Evolutionary conservation across 2,888 invertebrate species (phyloP).

Genomic region (Dinocampus coccinellae): DNA sequence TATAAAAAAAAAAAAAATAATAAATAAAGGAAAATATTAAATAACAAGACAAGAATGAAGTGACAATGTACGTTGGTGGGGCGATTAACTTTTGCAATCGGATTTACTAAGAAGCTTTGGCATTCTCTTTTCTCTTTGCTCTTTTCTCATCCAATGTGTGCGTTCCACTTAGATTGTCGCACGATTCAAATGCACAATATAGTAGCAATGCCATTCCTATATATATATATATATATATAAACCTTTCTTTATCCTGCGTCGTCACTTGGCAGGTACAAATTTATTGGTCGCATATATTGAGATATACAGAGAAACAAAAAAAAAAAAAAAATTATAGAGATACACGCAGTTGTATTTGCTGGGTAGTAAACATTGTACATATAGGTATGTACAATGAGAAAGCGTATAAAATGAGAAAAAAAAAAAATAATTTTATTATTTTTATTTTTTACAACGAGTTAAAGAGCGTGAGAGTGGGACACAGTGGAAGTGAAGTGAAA

Average conservation of each 20-base stretch:
- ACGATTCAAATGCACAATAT: slow-evolving; percentile 12
- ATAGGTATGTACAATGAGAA: slow-evolving; percentile 3
- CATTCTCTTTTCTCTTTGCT: neutral
- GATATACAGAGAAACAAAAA: slow-evolving; percentile 1
- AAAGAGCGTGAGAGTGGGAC: neutral
- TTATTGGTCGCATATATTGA: slow-evolving; percentile 22
- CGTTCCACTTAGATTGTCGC: slow-evolving; percentile 22
- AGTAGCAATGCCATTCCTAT: neutral
- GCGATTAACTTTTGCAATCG: slow-evolving; percentile 23
- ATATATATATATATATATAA: neutral
- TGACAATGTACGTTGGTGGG: slow-evolving; percentile 14
- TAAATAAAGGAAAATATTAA: neutral
- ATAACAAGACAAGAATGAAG: slow-evolving; percentile 7
- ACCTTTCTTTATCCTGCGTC: neutral
- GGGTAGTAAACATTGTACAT: neutral
- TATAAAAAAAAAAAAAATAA: neutral
- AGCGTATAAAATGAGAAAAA: neutral
- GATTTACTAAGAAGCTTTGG: slow-evolving; percentile 1
- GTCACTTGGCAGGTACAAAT: slow-evolving; percentile 9
- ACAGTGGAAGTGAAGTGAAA: neutral
- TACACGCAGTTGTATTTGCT: neutral
- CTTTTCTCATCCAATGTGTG: slow-evolving; percentile 2
- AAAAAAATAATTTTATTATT: too few species aligned
- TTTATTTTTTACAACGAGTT: neutral
- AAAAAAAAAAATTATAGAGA: neutral